These are phyloP conservation scores for Nycteola revayana DNA, from an alignment of 2,888 invertebrate genomes.

Conservation along the genomic window DNA sequence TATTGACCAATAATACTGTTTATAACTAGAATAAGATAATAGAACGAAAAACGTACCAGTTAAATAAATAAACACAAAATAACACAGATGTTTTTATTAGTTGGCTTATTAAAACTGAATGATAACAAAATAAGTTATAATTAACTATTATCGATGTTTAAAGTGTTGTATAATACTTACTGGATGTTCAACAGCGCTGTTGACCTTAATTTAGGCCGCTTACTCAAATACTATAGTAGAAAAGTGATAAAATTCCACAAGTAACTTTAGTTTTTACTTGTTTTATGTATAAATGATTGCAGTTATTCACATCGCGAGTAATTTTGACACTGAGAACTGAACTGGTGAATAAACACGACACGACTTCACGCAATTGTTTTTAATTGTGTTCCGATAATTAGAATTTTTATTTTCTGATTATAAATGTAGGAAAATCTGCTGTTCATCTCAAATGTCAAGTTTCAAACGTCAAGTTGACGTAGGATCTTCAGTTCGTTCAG, in stretches of 20 bases:
- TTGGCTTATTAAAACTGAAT: too few species aligned
- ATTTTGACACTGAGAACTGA: too few species aligned
- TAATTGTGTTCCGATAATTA: too few species aligned
- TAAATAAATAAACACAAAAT: conserved; percentile 8
- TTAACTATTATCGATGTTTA: conserved; percentile 6
- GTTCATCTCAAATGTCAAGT: conserved; percentile 26
- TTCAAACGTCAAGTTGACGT: too few species aligned
- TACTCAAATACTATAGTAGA: conserved; percentile 38
- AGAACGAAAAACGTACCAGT: too few species aligned
- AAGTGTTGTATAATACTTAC: conserved; percentile 24
- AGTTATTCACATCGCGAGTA: too few species aligned
- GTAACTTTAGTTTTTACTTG: conserved; percentile 8
- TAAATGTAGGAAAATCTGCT: conserved; percentile 19
- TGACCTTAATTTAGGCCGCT: conserved; percentile 59
- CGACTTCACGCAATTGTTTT: too few species aligned
- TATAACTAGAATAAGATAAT: too few species aligned
- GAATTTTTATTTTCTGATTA: not conserved
- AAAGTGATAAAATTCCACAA: conserved; percentile 36
- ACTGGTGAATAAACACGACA: too few species aligned
- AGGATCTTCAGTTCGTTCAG: too few species aligned
- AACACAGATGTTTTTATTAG: conserved; percentile 2
- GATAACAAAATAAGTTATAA: not conserved
- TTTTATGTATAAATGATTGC: conserved; percentile 9
- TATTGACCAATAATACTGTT: too few species aligned
- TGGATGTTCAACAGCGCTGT: conserved; percentile 37